Percentiles rank a stretch among this genome's conserved stretches.
Conservation (phyloP, 2,797 vertebrate genomes). For the Xerus rutilus region DNA sequence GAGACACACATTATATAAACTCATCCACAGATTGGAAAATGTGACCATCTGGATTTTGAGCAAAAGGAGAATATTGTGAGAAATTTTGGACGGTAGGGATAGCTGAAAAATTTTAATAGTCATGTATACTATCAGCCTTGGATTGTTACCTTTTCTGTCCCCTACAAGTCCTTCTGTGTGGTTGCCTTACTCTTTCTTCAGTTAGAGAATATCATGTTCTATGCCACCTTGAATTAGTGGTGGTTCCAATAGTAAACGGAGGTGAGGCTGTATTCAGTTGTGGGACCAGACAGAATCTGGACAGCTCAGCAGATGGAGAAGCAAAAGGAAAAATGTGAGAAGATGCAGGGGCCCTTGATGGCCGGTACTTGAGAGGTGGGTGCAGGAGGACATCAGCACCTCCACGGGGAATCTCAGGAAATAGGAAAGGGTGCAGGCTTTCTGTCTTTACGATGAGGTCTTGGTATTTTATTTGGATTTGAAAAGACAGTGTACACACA, state of each 20-base stretch:
- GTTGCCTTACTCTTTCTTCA: not conserved
- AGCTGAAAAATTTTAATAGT: not conserved
- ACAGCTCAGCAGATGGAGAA: not conserved
- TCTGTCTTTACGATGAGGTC: not conserved
- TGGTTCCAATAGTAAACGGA: not conserved
- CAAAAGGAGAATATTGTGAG: slow-evolving; percentile 19
- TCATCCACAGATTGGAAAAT: slow-evolving; percentile 27
- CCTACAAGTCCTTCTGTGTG: not conserved
- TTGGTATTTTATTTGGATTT: not conserved
- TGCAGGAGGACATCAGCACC: not conserved
- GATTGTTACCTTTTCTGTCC: not conserved
- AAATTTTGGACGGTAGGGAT: slow-evolving; percentile 10
- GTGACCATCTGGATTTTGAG: not conserved
- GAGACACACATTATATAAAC: not conserved
- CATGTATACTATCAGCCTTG: not conserved
- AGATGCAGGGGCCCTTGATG: accelerated
- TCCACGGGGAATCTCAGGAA: not conserved
- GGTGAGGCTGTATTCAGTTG: not conserved
- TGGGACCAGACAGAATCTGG: not conserved
- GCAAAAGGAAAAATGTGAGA: not conserved
- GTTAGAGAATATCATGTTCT: not conserved
- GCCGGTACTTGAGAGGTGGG: no score
- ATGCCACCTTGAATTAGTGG: not conserved
- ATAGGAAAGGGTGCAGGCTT: not conserved
- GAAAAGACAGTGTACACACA: not conserved